Evolutionary conservation across 2,888 invertebrate species (phyloP).

Genomic region (Hanleya hanleyi): DNA sequence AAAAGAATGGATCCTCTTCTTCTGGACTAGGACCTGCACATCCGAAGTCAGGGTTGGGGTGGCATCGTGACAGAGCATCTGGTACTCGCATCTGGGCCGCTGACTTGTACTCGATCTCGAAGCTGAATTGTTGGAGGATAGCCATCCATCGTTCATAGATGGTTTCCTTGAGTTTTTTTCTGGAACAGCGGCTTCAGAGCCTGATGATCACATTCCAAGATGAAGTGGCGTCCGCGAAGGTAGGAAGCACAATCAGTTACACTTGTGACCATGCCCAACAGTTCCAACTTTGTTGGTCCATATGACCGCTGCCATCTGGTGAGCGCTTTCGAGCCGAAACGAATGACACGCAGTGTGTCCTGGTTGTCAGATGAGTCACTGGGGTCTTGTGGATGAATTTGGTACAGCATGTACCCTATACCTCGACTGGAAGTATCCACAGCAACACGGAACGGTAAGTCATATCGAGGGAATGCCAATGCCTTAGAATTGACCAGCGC

Average conservation of each 20-base stretch:
- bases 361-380: neutral
- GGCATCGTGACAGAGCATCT: neutral
- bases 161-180: neutral
- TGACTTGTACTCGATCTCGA: neutral
- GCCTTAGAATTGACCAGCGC: conserved; percentile 6
- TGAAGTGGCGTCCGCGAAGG: neutral
- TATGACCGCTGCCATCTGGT: neutral
- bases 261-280: neutral
- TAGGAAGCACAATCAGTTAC: too few species aligned
- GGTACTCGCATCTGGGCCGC: neutral
- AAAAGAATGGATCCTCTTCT: conserved; percentile 6
- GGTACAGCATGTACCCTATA: conserved; percentile 10
- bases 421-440: conserved; percentile 17
- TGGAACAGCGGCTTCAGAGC: conserved; percentile 6
- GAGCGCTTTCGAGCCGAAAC: neutral
- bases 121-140: conserved; percentile 2
- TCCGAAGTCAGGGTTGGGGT: neutral
- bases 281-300: conserved; percentile 3
- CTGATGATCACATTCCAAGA: conserved; percentile 9
- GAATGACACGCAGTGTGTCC: neutral
- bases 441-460: conserved; percentile 12
- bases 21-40: neutral
- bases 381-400: neutral
- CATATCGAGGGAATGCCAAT: conserved; percentile 20
- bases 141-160: conserved; percentile 6